Evolutionary conservation across 2,888 invertebrate species (phyloP).

Genomic region (Habroteleia sp.): DNA sequence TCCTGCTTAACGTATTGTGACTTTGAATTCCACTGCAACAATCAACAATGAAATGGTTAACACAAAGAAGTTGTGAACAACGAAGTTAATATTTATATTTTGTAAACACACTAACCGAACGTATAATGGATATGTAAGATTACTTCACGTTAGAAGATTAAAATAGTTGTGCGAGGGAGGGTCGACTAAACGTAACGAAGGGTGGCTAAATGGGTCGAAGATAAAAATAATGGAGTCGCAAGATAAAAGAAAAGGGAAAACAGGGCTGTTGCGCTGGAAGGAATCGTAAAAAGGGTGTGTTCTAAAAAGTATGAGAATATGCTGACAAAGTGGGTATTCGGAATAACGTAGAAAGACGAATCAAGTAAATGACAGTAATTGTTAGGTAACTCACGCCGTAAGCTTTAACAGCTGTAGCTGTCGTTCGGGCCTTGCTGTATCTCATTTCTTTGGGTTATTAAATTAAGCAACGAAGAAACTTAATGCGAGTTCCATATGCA

Average conservation of each 20-base stretch:
- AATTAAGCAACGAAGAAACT: conserved; percentile 79
- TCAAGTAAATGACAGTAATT: conserved; percentile 55
- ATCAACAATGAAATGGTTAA: too few species aligned
- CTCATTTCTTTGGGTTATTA: conserved; percentile 72
- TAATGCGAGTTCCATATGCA: conserved; percentile 80
- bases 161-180: conserved; percentile 33
- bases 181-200: conserved; percentile 26
- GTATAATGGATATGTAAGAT: too few species aligned
- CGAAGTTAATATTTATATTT: too few species aligned
- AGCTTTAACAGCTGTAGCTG: conserved; percentile 50
- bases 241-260: conserved; percentile 52
- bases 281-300: conserved; percentile 59
- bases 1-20: too few species aligned
- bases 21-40: too few species aligned
- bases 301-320: conserved; percentile 39
- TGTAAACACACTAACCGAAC: too few species aligned
- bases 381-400: conserved; percentile 55
- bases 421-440: conserved; percentile 56
- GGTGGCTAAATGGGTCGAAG: conserved; percentile 66
- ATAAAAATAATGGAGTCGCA: conserved; percentile 68
- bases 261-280: conserved; percentile 59
- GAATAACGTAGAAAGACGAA: conserved; percentile 55
- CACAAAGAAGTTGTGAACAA: too few species aligned
- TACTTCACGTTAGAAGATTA: too few species aligned
- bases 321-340: conserved; percentile 43